These are phyloP conservation scores for Ericerus pela DNA, from an alignment of 1,140 invertebrate genomes.

Conservation along the genomic window DNA sequence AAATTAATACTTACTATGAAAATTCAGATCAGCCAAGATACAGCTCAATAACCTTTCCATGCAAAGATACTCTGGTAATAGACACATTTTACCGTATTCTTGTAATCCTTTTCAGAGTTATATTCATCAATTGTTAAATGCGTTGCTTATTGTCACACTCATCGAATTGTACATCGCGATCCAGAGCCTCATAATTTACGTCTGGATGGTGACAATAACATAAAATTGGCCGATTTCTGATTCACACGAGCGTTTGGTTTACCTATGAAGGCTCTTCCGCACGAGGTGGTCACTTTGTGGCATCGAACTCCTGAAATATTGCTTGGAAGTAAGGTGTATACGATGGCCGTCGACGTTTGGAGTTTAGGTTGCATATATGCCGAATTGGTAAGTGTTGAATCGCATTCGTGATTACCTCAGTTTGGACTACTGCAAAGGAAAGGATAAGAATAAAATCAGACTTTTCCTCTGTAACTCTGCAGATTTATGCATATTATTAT, in stretches of 20 bases:
- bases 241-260: constrained; percentile 67
- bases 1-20: too few relatives aligned
- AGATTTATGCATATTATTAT: too few relatives aligned
- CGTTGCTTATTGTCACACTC: constrained; percentile 81
- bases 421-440: too few relatives aligned
- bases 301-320: constrained; percentile 92
- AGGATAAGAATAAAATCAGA: too few relatives aligned
- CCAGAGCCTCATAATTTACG: constrained; percentile 85
- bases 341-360: constrained; percentile 85
- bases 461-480: too few relatives aligned
- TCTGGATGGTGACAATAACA: constrained; percentile 58
- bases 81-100: neutral
- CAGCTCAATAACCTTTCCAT: too few relatives aligned
- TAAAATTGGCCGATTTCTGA: constrained; percentile 86
- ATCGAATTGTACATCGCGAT: constrained; percentile 74
- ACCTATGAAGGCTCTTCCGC: constrained; percentile 71
- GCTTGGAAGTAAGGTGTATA: constrained; percentile 76
- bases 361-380: constrained; percentile 88
- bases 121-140: constrained; percentile 76
- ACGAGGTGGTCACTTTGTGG: constrained; percentile 93
- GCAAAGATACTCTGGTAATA: too few relatives aligned
- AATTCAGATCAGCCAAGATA: too few relatives aligned
- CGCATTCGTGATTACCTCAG: neutral
- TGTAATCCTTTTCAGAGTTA: constrained; percentile 48
- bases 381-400: constrained; percentile 57